Evolutionary conservation across 2,113 vertebrate species (phyloP), one percentile per base, ranked within the genome.

Genomic region (Chloebia gouldiae): DNA sequence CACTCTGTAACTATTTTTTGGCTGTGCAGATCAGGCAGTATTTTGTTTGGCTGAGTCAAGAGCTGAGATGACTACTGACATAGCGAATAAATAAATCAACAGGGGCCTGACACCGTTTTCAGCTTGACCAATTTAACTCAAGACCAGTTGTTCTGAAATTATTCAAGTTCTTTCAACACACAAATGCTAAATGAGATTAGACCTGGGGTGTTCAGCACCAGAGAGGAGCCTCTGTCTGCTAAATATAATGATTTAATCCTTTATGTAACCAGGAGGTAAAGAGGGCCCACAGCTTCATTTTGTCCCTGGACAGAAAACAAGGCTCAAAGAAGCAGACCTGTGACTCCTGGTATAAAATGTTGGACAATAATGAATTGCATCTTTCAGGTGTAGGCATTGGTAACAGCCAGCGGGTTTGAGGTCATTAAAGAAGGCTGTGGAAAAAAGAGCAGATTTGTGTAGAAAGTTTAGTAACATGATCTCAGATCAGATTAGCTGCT

Each of bases 131-230:
- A 11, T 87, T 88, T 78, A 86, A 86, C 86, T 80, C 68, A 57
- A 49, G 50, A 65, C 20, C 75, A 66, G 76, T 88, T 92, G 75
- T 77, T 77, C 80, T 70, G 76, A 95, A 96, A 90, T 92, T 53
- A 90, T 39, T 86, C 63, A 80, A 88, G 42, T 59, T 94, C 85
- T 88, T 92, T 88, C 88, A 93, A 77, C 40, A 61, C 39, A 40
- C 18, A 90, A 90, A 82, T 28, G 53, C 24, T 33, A 77, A 86
- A 42, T 6, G 28, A 86, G 83, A 84, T 92, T 89, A 86, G 44
- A 71, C 24, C 37, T 56, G 57, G 72, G 21, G n/a, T 75, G 40
- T 30, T 84, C 51, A 88, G 72, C 65, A 56, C 42, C 57, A 77
- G 72, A 80, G n/a, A 90, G 33, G 27, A 86, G 30, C 17, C 44